Conservation (phyloP, 2,797 vertebrate species). For the Cheirogaleus major region DNA sequence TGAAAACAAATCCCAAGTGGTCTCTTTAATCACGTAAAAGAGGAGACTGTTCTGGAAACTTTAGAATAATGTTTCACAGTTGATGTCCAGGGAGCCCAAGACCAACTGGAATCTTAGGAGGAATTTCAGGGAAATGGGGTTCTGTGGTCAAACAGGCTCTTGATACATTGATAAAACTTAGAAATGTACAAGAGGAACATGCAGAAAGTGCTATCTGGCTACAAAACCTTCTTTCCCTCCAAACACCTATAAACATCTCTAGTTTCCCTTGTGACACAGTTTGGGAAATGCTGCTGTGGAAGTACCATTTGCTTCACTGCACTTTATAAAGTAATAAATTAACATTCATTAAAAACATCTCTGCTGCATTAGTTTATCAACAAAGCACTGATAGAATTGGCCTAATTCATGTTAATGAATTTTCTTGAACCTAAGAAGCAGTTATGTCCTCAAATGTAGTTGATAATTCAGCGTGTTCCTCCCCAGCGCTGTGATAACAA, state of each 20-base stretch:
- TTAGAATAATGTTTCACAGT: background rate
- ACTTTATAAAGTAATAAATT: background rate
- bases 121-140: background rate
- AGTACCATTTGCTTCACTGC: background rate
- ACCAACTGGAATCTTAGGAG: background rate
- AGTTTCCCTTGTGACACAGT: background rate
- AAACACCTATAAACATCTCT: background rate
- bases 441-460: background rate
- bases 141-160: background rate
- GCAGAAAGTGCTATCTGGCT: background rate
- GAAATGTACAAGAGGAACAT: background rate
- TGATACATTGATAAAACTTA: background rate
- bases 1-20: background rate
- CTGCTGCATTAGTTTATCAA: background rate
- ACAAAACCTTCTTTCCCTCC: background rate
- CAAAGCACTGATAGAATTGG: background rate
- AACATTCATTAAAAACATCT: background rate
- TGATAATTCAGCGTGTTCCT: background rate
- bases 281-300: background rate
- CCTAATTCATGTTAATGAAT: background rate
- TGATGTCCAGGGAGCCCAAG: background rate
- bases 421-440: background rate
- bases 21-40: background rate
- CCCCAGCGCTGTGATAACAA: background rate
- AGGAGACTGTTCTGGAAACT: background rate